Evolutionary conservation across 1,140 invertebrate species (phyloP).

Genomic region (Holotrichia oblita): DNA sequence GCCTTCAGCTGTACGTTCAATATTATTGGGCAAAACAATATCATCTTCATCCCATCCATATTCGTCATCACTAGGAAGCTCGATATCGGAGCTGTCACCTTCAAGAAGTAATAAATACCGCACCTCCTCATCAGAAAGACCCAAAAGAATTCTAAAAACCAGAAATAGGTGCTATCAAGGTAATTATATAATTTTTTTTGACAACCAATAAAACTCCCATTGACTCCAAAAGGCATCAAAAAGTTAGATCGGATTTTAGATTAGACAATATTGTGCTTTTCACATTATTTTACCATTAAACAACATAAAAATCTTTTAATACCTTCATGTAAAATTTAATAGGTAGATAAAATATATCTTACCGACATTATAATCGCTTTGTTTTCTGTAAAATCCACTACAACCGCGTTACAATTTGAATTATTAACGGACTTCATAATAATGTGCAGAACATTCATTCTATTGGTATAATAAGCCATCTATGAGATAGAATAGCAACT

Average conservation of each 20-base stretch:
- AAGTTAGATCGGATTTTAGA: not conserved
- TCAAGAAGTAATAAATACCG: too few relatives aligned
- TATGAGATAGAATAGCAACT: not conserved
- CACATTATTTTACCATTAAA: not conserved
- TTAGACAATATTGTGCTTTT: not conserved
- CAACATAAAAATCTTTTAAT: not conserved
- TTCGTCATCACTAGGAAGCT: not conserved
- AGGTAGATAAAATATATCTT: not conserved
- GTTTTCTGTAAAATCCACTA: not conserved
- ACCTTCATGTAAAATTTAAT: not conserved
- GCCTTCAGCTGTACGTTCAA: too few relatives aligned
- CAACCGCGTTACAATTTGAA: not conserved
- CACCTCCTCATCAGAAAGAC: too few relatives aligned
- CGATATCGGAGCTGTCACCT: too few relatives aligned
- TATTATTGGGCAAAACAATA: not conserved
- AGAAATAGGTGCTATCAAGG: not conserved
- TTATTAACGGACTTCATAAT: not conserved
- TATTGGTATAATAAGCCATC: not conserved
- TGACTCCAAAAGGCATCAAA: not conserved
- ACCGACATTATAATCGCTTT: not conserved
- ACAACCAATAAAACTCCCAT: not conserved
- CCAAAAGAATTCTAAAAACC: too few relatives aligned
- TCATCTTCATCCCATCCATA: not conserved
- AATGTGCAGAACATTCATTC: slow-evolving; percentile 1
- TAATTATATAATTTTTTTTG: not conserved